Evolutionary conservation across 1,140 invertebrate genomes (phyloP), one percentile per base, ranked within the genome.

Genomic region (Psilanteris sp.): DNA sequence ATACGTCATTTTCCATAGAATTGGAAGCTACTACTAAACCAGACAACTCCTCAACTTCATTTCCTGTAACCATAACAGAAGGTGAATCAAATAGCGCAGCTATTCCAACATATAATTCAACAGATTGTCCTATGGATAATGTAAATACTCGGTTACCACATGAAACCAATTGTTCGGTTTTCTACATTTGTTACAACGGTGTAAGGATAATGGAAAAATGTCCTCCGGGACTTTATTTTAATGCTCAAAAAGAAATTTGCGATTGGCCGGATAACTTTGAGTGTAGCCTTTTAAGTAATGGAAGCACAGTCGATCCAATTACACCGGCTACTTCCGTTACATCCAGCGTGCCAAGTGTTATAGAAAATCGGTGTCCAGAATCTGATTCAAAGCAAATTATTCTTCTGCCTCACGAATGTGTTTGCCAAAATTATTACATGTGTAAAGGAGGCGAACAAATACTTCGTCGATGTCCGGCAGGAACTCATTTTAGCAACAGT

Each of bases 361-460:
- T n/a, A n/a, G n/a, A n/a, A n/a, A n/a, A n/a, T n/a, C n/a, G n/a
- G n/a, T 82, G 79, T 52, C 50, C 79, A 6, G 3, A 14, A 1
- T 15, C 9, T 0, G 11, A 62, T 15, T 44, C 48, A 0, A 3
- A 5, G 1, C 0, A 20, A 4, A 10, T 29, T 54, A 83, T 86
- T 1, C 83, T 81, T 2, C 71, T 90, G 2, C 88, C 90, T 0
- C 87, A 91, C 48, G 87, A 87, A 20, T 78, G 75, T 0, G 80
- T 90, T 32, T 92, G 91, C 66, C 68, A 72, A 0, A 82, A 84
- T 26, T 92, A 90, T 80, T 92, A 89, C 83, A 83, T 88, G 48
- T 92, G 91, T 52, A 78, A 73, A 13, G 82, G 90, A 9, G 90
- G 90, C n/a, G 37, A 66, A 22, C 3, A 41, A 11, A 26, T 64